A percentile compares a stretch with the other conserved stretches of the same genome.
phyloP scores from a whole-genome alignment of 2,113 vertebrate genomes.

The Aviceda subcristata region DNA sequence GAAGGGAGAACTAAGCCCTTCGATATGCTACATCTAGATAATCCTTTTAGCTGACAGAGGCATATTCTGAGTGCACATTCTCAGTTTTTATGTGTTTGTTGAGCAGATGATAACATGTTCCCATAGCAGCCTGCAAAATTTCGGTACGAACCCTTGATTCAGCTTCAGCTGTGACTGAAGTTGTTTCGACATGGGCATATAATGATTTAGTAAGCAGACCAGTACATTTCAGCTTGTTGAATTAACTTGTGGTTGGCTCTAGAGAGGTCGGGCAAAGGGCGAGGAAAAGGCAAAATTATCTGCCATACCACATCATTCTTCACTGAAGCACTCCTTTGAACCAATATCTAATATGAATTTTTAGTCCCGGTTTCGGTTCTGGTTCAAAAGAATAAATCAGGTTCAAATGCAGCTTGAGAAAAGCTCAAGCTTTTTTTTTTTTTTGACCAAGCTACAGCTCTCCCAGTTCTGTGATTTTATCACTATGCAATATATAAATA shows the following conservation, averaged over 20 bases:
- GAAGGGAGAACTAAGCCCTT: not conserved
- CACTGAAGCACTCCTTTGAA: not conserved
- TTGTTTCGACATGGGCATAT: not conserved
- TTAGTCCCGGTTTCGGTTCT: not conserved
- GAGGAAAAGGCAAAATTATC: not conserved
- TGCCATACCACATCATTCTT: not conserved
- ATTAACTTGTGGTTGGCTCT: not conserved
- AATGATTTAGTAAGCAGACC: not conserved
- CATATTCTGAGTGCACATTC: no score
- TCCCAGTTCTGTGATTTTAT: not conserved
- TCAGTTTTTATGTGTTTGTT: not conserved
- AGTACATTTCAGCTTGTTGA: not conserved
- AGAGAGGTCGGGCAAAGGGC: not conserved
- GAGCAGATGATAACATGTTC: not conserved
- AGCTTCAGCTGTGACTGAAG: not conserved
- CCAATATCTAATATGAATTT: not conserved
- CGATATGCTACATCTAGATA: not conserved
- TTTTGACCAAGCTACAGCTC: not conserved
- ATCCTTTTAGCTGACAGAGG: not conserved
- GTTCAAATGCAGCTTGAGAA: not conserved
- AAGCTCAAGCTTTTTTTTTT: not conserved
- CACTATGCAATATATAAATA: not conserved
- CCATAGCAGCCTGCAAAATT: conserved; percentile 28
- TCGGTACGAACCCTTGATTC: not conserved
- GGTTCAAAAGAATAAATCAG: not conserved